Percentiles rank a stretch among this genome's conserved stretches.
These are phyloP conservation scores for Meiosimyza platycephala DNA, from an alignment of 2,888 invertebrate genomes.

Conservation along the genomic window DNA sequence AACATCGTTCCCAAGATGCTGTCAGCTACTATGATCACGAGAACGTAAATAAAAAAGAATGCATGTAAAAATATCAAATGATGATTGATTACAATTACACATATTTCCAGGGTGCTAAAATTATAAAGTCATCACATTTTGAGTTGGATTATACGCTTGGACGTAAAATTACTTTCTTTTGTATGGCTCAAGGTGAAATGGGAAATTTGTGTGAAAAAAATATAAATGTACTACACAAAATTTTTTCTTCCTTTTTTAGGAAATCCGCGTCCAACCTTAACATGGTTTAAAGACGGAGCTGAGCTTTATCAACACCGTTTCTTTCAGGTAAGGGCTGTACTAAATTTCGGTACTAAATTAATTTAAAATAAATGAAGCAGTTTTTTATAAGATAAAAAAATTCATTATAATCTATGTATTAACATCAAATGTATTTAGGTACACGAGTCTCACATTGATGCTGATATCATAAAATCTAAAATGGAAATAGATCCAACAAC, in stretches of 20 bases:
- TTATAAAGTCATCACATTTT: slow-evolving; percentile 88
- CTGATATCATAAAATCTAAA: slow-evolving; percentile 88
- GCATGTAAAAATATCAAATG: neutral
- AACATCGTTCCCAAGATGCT: slow-evolving; percentile 88
- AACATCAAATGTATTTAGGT: slow-evolving; percentile 70
- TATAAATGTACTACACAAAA: neutral
- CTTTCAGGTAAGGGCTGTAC: slow-evolving; percentile 74
- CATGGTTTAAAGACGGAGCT: slow-evolving; percentile 96
- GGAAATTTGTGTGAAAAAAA: neutral
- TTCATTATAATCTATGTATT: too few relatives aligned
- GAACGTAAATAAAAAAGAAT: slow-evolving; percentile 71
- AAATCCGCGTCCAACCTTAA: slow-evolving; percentile 86
- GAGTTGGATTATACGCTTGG: slow-evolving; percentile 93
- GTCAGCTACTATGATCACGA: slow-evolving; percentile 91
- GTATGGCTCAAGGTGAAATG: slow-evolving; percentile 82
- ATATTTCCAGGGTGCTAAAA: slow-evolving; percentile 83
- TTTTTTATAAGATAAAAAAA: too few relatives aligned
- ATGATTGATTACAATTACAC: neutral
- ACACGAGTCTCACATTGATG: slow-evolving; percentile 86
- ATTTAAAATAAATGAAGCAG: neutral
- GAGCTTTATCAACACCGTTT: slow-evolving; percentile 92
- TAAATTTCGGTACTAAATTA: neutral
- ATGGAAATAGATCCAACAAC: slow-evolving; percentile 95
- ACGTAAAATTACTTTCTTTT: slow-evolving; percentile 92
- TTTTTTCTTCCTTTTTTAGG: slow-evolving; percentile 55